Evolutionary conservation across 2,113 vertebrate genomes (phyloP).

Genomic region (Gobio gobio): DNA sequence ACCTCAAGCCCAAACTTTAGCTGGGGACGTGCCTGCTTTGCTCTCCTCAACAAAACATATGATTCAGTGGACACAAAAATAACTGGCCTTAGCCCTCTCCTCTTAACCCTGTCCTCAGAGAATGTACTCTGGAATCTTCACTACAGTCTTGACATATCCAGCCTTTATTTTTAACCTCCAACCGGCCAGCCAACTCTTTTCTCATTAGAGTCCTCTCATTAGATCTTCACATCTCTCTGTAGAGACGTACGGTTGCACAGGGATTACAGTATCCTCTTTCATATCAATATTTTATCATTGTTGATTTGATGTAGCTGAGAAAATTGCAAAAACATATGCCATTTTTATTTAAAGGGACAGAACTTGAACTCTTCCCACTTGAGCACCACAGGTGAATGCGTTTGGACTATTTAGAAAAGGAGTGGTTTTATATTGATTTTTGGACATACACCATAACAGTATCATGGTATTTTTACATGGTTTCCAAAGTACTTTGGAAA

Average conservation of each 20-base stretch:
- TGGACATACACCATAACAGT: neutral
- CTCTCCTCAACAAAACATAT: slow-evolving; percentile 26
- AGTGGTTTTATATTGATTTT: neutral
- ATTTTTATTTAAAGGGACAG: neutral
- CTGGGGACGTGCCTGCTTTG: slow-evolving; percentile 48
- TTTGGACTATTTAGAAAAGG: neutral
- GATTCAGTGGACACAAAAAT: slow-evolving; percentile 65
- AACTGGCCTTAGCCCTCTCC: slow-evolving; percentile 61
- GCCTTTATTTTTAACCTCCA: slow-evolving; percentile 72
- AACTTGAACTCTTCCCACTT: neutral
- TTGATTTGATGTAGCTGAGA: neutral
- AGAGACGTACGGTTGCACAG: neutral
- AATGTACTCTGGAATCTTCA: slow-evolving; percentile 75
- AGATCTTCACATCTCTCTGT: slow-evolving; percentile 49
- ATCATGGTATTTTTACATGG: neutral
- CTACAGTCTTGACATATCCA: slow-evolving; percentile 70
- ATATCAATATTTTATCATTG: neutral
- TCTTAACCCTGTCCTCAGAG: slow-evolving; percentile 55
- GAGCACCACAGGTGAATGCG: neutral
- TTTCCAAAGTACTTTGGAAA: neutral
- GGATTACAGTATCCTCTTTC: neutral
- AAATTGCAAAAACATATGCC: neutral
- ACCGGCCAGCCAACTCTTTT: slow-evolving; percentile 14
- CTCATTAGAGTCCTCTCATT: neutral
- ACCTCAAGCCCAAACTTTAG: neutral